phyloP scores from a whole-genome alignment of 2,113 vertebrate genomes.

The Cyphomyrus plagiostoma region DNA sequence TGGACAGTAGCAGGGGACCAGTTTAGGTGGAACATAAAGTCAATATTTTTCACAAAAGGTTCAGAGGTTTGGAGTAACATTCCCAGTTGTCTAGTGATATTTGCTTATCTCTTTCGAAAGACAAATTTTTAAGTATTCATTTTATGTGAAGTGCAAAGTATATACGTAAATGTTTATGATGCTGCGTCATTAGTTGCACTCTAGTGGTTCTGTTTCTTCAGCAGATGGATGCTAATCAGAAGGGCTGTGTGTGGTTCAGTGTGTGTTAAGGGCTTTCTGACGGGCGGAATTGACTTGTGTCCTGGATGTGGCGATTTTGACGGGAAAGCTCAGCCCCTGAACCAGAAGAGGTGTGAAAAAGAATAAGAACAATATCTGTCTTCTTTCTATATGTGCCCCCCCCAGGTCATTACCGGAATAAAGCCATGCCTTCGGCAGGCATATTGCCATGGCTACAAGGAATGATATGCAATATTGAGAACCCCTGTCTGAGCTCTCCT shows the following conservation, averaged over 20 bases:
- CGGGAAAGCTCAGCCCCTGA: neutral
- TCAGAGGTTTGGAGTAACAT: neutral
- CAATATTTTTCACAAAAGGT: neutral
- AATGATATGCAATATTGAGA: constrained; percentile 89
- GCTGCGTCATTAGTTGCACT: neutral
- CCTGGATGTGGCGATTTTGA: neutral
- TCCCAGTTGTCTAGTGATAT: neutral
- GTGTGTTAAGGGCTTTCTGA: neutral
- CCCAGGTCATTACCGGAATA: constrained; percentile 92
- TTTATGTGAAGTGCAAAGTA: neutral
- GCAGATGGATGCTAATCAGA: neutral
- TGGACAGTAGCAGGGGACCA: neutral
- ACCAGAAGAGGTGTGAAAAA: neutral
- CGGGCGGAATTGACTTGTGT: neutral
- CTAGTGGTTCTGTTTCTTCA: neutral
- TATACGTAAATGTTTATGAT: neutral
- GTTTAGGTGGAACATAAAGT: neutral
- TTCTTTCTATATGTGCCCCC: neutral
- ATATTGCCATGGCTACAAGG: constrained; percentile 92
- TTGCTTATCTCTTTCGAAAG: neutral
- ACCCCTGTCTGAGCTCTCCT: constrained; percentile 80
- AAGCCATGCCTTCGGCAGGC: constrained; percentile 96
- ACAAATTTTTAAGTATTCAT: neutral
- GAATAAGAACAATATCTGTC: neutral
- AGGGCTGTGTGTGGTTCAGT: neutral